Conservation (phyloP, 2,113 vertebrate species). For the Hydrolagus affinis region DNA sequence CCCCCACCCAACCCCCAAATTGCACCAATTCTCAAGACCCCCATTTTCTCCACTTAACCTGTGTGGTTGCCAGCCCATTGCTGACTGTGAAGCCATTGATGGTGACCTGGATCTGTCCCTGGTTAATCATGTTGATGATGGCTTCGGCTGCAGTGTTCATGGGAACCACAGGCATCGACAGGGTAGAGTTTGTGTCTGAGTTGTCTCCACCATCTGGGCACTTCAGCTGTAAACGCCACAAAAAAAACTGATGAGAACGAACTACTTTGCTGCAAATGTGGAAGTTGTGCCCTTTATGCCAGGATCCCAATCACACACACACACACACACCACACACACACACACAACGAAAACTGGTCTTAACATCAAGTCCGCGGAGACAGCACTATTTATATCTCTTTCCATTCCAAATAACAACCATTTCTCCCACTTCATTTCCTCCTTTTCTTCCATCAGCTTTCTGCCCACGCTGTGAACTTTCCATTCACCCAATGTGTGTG, state of each 20-base stretch:
- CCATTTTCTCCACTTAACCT: constrained; percentile 58
- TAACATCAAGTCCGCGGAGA: too few species aligned
- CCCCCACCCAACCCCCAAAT: not conserved
- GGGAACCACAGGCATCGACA: constrained; percentile 95
- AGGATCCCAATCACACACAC: too few species aligned
- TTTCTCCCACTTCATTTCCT: too few species aligned
- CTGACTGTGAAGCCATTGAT: constrained; percentile 96
- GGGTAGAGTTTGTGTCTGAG: constrained; percentile 69
- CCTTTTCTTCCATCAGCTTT: too few species aligned
- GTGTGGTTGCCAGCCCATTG: constrained; percentile 93
- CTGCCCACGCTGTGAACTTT: too few species aligned
- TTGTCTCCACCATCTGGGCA: constrained; percentile 79
- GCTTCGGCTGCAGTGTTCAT: constrained; percentile 98
- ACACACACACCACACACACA: too few species aligned
- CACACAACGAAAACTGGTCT: too few species aligned
- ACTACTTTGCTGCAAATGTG: too few species aligned
- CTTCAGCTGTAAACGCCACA: constrained; percentile 71
- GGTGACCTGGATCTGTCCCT: constrained; percentile 95
- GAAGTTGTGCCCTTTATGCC: too few species aligned
- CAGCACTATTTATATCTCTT: too few species aligned
- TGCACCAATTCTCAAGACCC: not conserved
- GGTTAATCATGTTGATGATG: constrained; percentile 97
- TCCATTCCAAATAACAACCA: too few species aligned
- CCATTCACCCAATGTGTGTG: too few species aligned
- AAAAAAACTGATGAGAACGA: not conserved